Percentiles rank a stretch among this genome's conserved stretches.
These are phyloP conservation scores for Mylabris phalerata DNA, from an alignment of 1,140 invertebrate species.

Conservation along the genomic window DNA sequence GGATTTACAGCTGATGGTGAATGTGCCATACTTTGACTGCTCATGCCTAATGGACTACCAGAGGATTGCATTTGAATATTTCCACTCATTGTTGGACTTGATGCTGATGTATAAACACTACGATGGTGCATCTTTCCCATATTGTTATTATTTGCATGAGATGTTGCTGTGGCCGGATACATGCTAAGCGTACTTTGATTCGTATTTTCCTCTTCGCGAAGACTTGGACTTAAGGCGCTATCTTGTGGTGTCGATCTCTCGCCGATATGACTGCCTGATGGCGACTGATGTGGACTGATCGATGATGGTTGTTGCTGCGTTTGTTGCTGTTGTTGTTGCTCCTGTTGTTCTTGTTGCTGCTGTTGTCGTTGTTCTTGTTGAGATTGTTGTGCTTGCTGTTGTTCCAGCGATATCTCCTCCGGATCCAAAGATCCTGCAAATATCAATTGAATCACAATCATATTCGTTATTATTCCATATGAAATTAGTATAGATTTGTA, in stretches of 20 bases:
- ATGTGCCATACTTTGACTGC: slow-evolving; percentile 31
- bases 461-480: neutral
- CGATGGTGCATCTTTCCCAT: slow-evolving; percentile 39
- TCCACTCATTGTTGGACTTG: slow-evolving; percentile 32
- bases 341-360: slow-evolving; percentile 20
- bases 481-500: too few relatives aligned
- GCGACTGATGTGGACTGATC: slow-evolving; percentile 36
- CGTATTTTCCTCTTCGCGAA: slow-evolving; percentile 67
- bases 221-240: slow-evolving; percentile 45
- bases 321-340: too few relatives aligned
- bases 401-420: slow-evolving; percentile 66
- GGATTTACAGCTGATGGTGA: slow-evolving; percentile 40
- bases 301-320: slow-evolving; percentile 35
- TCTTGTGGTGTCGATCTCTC: slow-evolving; percentile 44
- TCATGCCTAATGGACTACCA: slow-evolving; percentile 33
- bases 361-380: slow-evolving; percentile 13
- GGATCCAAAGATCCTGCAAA: slow-evolving; percentile 68
- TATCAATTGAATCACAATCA: neutral
- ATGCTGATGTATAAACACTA: slow-evolving; percentile 33
- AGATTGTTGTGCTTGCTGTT: slow-evolving; percentile 19
- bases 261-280: slow-evolving; percentile 33
- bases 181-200: slow-evolving; percentile 59
- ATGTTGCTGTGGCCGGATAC: slow-evolving; percentile 45
- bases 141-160: slow-evolving; percentile 45
- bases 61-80: slow-evolving; percentile 30